Evolutionary conservation across 1,140 invertebrate species (phyloP).

Genomic region (Aphidius gifuensis): DNA sequence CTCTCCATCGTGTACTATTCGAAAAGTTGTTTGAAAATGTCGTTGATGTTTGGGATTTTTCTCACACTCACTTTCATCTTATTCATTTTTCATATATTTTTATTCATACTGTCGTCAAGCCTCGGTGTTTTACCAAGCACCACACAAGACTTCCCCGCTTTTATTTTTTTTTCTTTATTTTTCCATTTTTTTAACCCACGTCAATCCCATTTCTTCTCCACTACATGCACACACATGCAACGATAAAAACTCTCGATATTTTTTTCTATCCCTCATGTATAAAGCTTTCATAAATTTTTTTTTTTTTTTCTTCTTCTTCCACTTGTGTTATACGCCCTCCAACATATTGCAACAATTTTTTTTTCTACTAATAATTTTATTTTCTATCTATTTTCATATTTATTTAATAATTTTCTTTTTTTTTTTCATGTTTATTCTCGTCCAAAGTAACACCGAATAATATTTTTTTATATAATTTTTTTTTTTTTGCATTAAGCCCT

Average conservation of each 20-base stretch:
- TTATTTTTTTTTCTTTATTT: background rate
- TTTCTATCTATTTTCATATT: background rate
- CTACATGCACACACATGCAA: slow-evolving; percentile 14
- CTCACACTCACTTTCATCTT: slow-evolving; percentile 16
- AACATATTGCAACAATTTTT: slow-evolving; percentile 18
- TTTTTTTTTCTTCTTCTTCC: slow-evolving; percentile 34
- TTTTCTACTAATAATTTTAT: background rate
- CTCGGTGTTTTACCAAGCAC: slow-evolving; percentile 1
- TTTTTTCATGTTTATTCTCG: no score
- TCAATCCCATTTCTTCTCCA: slow-evolving; percentile 16
- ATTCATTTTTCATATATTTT: background rate
- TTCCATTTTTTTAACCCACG: background rate
- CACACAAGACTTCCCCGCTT: background rate
- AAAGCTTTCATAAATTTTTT: slow-evolving; percentile 16
- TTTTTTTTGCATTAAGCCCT: no score
- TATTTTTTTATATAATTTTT: no score
- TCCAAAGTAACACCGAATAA: no score
- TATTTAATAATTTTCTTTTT: no score
- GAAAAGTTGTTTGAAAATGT: no score
- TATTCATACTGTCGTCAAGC: background rate
- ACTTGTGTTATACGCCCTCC: slow-evolving; percentile 11
- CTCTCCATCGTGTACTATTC: no score
- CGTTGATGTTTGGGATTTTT: background rate
- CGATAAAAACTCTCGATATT: slow-evolving; percentile 24
- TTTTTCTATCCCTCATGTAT: slow-evolving; percentile 1